Base-by-base conservation (phyloP, 2,113 vertebrate genomes). In the Rhizomys pruinosus region DNA sequence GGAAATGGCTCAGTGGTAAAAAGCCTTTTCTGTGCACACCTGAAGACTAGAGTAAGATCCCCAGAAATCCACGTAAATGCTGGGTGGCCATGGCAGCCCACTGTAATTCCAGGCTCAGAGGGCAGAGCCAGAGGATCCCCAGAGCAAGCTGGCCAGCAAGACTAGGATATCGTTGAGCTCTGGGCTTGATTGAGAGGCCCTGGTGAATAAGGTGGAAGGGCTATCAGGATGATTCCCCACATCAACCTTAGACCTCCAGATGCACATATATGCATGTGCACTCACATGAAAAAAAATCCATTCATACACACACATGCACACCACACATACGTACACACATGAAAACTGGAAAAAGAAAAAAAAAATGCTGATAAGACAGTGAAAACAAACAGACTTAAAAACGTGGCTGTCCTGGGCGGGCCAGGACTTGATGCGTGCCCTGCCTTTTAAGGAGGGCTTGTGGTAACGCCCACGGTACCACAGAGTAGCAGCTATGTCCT, bases 401-500 rank as follows among this genome's bases (percentile, higher is more conserved):
- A 39, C 27, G 19, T 27, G 19, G 20, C 23, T 20, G 2, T 44
- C 29, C 42, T 22, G n/a, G 87, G 63, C 57, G 23, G 27, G 2
- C 22, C 39, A 34, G 39, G 39, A n/a, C 57, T 16, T 4, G 17
- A 1, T 15, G 42, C 22, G 57, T 1, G 37, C 44, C 2, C 16
- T 52, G 17, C 12, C 3, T 15, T 34, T 73, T 6, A 1, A 27
- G 25, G 12, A 3, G 2, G 8, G 20, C 10, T 63, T n/a, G 19
- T 1, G 5, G 3, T 20, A 20, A n/a, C 25, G 7, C 29, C 25
- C 17, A 27, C 78, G 64, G 34, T 19, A 15, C 2, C 6, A 2
- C 1, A 0, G 1, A 29, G 20, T 20, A 19, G 37, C 57, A 17
- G n/a, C 17, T 1, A 7, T n/a, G 17, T 39, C 73, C 76, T 7